Evolutionary conservation across 2,113 vertebrate species (phyloP), one percentile per base, ranked within the genome.

Genomic region (Poecile atricapillus): DNA sequence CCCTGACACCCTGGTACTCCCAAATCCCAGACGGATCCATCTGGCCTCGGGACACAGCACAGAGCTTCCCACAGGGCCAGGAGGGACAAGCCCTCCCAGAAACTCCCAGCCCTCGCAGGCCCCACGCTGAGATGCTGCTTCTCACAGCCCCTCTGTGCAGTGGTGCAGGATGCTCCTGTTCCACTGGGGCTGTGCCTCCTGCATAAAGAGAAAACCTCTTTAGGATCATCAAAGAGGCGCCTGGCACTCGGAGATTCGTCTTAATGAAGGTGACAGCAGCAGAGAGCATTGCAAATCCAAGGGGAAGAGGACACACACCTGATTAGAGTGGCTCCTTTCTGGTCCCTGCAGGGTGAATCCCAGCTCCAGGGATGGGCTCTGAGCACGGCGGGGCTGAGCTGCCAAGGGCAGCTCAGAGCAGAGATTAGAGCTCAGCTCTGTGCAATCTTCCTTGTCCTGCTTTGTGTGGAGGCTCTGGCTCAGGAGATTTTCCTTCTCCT

Each of bases 241-340:
- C 27, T 55, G 90, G 89, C 87, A 74, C 65, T 87, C 21, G 2
- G 75, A 83, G 69, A 25, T 79, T 63, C 3, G 52, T 82, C 92
- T 93, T 79, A 68, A 76, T 68, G 95, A 91, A 87, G 75, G 90
- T 71, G 83, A 91, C 77, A 74, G 95, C 82, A 74, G 91, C 87
- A 88, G 63, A 56, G 90, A 91, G 91, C 75, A 21, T 33, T 28
- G 74, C 87, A 81, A 68, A 87, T 90, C 86, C 92, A 52, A 89
- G 58, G 76, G 86, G 89, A 82, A 91, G 75, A 76, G 75, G 84
- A 70, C 1, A 3, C 76, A 56, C 70, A 35, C 35, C 78, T 81
- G 68, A 81, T 69, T 37, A 81, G 88, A 46, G 19, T 1, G 0
- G 41, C 53, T 81, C 68, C 64, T 53, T 53, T 41, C 87, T 35